Evolutionary conservation across 2,113 vertebrate species (phyloP).

Genomic region (Prochilodus magdalenae): DNA sequence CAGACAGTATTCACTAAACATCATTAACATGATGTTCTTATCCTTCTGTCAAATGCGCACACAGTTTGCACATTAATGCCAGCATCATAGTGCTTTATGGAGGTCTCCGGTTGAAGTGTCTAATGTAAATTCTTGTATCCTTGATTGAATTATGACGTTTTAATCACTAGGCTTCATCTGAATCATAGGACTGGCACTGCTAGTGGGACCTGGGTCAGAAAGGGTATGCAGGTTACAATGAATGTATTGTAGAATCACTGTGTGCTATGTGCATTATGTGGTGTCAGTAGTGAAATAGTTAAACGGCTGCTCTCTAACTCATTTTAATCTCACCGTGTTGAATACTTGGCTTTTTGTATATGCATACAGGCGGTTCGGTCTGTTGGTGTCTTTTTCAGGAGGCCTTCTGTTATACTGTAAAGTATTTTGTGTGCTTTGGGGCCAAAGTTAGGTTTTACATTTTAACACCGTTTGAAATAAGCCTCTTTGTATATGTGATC

Average conservation of each 20-base stretch:
- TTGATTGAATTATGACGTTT: not conserved
- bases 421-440: not conserved
- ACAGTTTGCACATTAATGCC: not conserved
- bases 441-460: slow-evolving; percentile 3
- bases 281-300: slow-evolving; percentile 5
- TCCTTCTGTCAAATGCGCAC: not conserved
- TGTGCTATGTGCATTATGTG: not conserved
- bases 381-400: not conserved
- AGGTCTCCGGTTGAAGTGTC: not conserved
- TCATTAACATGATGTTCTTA: no score
- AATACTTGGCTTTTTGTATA: not conserved
- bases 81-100: not conserved
- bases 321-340: not conserved
- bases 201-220: not conserved
- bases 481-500: slow-evolving; percentile 20
- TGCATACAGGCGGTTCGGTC: not conserved
- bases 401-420: not conserved
- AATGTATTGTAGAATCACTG: not conserved
- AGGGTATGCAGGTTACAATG: not conserved
- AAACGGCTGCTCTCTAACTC: not conserved
- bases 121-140: not conserved
- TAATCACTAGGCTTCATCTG: not conserved
- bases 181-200: not conserved
- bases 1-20: not conserved
- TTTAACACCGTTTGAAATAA: no score